Conservation (phyloP, 2,113 vertebrate species). For the Mesitornis unicolor region DNA sequence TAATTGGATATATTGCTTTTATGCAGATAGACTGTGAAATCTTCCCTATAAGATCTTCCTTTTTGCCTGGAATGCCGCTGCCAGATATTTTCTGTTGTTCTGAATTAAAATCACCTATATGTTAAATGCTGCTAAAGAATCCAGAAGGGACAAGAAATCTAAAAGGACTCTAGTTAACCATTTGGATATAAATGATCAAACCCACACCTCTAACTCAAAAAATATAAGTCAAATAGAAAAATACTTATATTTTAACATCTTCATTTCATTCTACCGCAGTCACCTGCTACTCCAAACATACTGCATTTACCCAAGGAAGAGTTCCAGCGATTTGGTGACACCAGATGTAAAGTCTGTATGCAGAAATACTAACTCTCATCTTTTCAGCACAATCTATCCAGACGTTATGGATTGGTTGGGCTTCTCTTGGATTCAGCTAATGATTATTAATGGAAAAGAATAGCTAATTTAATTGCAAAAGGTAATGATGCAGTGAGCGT, state of each 20-base stretch:
- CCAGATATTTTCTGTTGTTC: not conserved
- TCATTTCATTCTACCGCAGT: not conserved
- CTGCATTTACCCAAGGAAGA: not conserved
- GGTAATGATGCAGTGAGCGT: slow-evolving; percentile 64
- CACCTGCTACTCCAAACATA: not conserved
- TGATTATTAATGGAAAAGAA: slow-evolving; percentile 66
- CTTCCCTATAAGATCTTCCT: not conserved
- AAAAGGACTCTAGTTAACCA: not conserved
- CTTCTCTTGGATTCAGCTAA: slow-evolving; percentile 41
- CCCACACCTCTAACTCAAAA: not conserved
- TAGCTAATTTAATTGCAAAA: slow-evolving; percentile 67
- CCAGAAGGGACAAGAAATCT: not conserved
- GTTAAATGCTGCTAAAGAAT: not conserved
- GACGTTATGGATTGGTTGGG: not conserved
- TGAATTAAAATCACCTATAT: not conserved
- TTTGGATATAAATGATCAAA: not conserved
- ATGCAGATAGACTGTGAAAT: not conserved
- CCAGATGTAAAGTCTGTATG: not conserved
- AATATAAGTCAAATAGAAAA: not conserved
- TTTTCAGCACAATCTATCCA: not conserved
- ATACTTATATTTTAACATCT: not conserved
- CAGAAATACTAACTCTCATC: not conserved
- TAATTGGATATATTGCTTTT: not conserved
- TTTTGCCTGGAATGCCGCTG: not conserved
- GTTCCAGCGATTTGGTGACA: not conserved